Conservation (phyloP, 1,140 invertebrate species). For the Hylaeus volcanicus region DNA sequence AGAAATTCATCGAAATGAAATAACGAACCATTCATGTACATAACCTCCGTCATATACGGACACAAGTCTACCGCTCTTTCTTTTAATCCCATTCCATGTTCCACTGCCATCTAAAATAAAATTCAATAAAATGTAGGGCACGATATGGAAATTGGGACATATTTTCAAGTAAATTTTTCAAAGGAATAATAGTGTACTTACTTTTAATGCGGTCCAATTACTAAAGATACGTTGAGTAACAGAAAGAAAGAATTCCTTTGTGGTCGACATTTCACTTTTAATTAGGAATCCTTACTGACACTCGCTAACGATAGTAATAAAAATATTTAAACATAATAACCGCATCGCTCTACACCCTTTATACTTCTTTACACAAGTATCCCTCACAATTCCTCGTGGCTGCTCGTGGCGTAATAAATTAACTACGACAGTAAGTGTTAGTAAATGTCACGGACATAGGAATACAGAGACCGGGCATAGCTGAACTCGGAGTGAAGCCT, state of each 20-base stretch:
- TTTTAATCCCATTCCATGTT: constrained; percentile 70
- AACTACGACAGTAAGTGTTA: too few relatives aligned
- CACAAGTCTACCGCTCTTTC: constrained; percentile 64
- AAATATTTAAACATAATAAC: background rate
- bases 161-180: background rate
- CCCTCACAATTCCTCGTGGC: background rate
- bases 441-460: too few relatives aligned
- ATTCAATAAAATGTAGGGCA: background rate
- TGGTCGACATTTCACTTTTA: constrained; percentile 54
- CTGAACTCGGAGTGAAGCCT: too few relatives aligned
- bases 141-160: background rate
- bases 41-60: constrained; percentile 65
- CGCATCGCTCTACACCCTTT: too few relatives aligned
- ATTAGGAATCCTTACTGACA: background rate
- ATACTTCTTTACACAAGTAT: background rate
- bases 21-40: constrained; percentile 70
- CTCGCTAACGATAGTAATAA: background rate
- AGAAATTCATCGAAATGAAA: background rate
- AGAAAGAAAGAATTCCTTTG: constrained; percentile 62
- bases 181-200: constrained; percentile 47
- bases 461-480: too few relatives aligned
- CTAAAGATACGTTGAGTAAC: constrained; percentile 71
- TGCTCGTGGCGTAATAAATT: too few relatives aligned
- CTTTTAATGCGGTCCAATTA: constrained; percentile 75
- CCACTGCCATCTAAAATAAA: constrained; percentile 70